These are phyloP conservation scores for Phorcus lineatus DNA, from an alignment of 2,888 invertebrate species.

Conservation along the genomic window DNA sequence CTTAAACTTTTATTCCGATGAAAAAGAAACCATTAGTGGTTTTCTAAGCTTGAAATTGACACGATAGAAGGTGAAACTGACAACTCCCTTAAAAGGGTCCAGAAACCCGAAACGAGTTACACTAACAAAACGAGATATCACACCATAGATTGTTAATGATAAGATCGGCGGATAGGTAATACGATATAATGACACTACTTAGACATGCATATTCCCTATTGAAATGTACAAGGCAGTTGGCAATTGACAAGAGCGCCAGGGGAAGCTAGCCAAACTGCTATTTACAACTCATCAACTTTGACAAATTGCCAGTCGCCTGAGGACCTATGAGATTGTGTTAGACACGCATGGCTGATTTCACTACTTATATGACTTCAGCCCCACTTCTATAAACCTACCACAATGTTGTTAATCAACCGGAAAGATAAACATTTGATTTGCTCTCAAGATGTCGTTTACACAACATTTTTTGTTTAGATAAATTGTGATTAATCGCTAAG, in stretches of 20 bases:
- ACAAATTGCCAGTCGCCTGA: background rate
- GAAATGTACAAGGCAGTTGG: conserved; percentile 6
- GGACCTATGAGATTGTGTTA: background rate
- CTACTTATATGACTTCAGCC: too few species aligned
- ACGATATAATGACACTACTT: background rate
- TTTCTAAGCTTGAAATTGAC: background rate
- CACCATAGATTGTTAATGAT: background rate
- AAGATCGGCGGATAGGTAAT: background rate
- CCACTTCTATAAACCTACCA: too few species aligned
- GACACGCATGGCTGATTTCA: background rate
- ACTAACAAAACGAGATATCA: background rate
- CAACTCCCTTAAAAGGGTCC: background rate
- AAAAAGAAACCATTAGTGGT: background rate
- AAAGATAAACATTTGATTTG: too few species aligned
- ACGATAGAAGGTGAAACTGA: background rate
- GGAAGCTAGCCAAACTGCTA: background rate
- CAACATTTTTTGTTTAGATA: too few species aligned
- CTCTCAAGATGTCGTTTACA: too few species aligned
- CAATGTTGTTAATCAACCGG: too few species aligned
- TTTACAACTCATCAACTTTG: background rate
- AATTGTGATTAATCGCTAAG: too few species aligned
- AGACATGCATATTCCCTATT: background rate
- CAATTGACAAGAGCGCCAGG: background rate
- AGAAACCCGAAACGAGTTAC: background rate
- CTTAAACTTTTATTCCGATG: background rate